Base-by-base conservation (phyloP, 2,113 vertebrate genomes). In the Trinectes maculatus region DNA sequence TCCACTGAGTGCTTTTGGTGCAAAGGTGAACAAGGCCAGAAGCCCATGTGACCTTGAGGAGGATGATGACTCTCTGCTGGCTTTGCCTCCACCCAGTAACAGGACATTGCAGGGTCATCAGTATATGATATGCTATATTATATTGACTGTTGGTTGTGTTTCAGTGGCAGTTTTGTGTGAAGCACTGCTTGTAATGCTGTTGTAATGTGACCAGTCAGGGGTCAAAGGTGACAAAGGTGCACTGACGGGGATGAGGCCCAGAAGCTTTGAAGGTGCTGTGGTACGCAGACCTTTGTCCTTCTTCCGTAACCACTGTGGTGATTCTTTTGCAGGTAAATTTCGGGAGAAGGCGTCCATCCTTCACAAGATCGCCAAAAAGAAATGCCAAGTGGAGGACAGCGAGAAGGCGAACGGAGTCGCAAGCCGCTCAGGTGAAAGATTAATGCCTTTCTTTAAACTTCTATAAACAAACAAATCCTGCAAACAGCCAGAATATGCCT, bases 311-410 rank as follows among this genome's bases (percentile, higher is more conserved):
- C 56, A 6, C 10, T 24, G 36, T 51, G 60, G 28, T 22, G 8
- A 31, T 36, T 80, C 6, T 88, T 33, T 89, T 94, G 62, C 91
- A 99, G 97, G 98, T 75, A 96, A 95, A 79, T 99, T 99, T 88
- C 94, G 95, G 74, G 97, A 99, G 92, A 98, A 96, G 79, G 98
- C 96, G 0, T 98, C 97, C 62, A 98, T 98, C 84, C 96, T 99
- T 56, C 96, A 99, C 85, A 99, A 98, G 93, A 98, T 99, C 0
- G 97, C 98, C 66, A 99, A 99, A 93, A 98, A 96, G 94, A 99
- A 98, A 87, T 98, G 96, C 84, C 96, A 98, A 70, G 96, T 95
- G 67, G 97, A 98, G 71, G 97, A 99, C 77, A 93, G 94, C 3
- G 96, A 96, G 86, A 94, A 93, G 71, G 93, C 95, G 64, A 98